Percentiles rank a stretch among this genome's conserved stretches.
Conservation (phyloP, 2,797 vertebrate genomes). For the Argya squamiceps region DNA sequence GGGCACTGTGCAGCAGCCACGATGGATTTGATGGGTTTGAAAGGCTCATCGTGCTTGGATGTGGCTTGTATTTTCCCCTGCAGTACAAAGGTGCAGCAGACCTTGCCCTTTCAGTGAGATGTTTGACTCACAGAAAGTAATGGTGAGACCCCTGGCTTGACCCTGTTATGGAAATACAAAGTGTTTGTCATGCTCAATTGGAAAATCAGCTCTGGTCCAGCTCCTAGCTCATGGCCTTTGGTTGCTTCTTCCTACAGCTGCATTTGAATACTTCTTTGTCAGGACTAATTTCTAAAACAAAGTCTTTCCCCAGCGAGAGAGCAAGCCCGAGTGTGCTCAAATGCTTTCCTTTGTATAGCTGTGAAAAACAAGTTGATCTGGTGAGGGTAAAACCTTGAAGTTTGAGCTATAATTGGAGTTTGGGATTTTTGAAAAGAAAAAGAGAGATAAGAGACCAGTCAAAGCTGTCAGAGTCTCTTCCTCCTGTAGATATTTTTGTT, state of each 20-base stretch:
- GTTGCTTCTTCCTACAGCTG: not conserved
- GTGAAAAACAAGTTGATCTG: conserved; percentile 59
- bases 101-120: not conserved
- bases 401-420: conserved; percentile 70
- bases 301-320: not conserved
- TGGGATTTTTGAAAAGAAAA: conserved; percentile 70
- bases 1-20: not conserved
- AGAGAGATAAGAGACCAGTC: conserved; percentile 56
- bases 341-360: conserved; percentile 8
- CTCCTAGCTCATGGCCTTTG: not conserved
- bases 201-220: not conserved
- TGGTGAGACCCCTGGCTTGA: not conserved
- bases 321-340: not conserved
- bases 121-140: not conserved
- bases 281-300: conserved; percentile 27
- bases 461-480: conserved; percentile 46
- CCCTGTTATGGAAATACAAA: not conserved
- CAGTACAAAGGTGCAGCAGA: not conserved
- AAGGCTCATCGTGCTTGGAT: rapidly evolving
- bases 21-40: not conserved
- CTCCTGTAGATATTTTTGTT: conserved; percentile 54
- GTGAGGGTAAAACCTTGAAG: conserved; percentile 54
- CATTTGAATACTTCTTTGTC: not conserved
- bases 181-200: not conserved
- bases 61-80: not conserved